Evolutionary conservation across 2,113 vertebrate genomes (phyloP), one percentile per base, ranked within the genome.

Genomic region (Rutilus rutilus): DNA sequence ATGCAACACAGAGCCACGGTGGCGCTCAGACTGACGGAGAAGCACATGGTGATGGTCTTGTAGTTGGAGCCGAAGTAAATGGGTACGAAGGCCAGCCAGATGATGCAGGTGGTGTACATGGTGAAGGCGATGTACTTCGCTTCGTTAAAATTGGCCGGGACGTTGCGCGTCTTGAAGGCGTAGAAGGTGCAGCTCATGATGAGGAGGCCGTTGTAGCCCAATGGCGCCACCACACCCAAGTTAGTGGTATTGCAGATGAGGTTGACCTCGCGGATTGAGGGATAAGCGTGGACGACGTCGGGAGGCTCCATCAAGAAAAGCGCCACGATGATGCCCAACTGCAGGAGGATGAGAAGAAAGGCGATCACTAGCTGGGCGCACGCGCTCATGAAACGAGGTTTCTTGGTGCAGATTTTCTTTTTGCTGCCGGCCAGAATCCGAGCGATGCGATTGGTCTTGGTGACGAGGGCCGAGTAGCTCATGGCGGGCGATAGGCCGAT

Each of bases 11-110:
- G 95, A 0, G 98, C 98, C 92, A 99, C 98, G 0, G 98, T 99
- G 92, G 98, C 98, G 14, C 98, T 99, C 90, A 99, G 95, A 89
- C 97, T 99, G 77, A 99, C 98, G 0, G 97, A 99, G 95, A 99
- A 99, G 91, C 98, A 99, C 96, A 98, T 99, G 85, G 98, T 99
- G 94, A 99, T 98, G 89, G 99, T 99, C 94, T 99, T 99, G 94
- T 99, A 99, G 94, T 99, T 99, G 92, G 98, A 99, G 89, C 98
- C 98, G 81, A 99, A 99, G 95, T 99, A 99, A 92, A 99, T 99
- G 85, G 98, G 98, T 84, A 99, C 98, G 23, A 99, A 99, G 78
- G 98, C 98, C 92, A 99, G 94, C 98, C 98, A 99, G 88, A 99
- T 99, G 85, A 99, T 98, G 91, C 98, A 99, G 88, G 98, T 99